These are phyloP conservation scores for Barbus barbus DNA, from an alignment of 2,113 vertebrate species.

Conservation along the genomic window DNA sequence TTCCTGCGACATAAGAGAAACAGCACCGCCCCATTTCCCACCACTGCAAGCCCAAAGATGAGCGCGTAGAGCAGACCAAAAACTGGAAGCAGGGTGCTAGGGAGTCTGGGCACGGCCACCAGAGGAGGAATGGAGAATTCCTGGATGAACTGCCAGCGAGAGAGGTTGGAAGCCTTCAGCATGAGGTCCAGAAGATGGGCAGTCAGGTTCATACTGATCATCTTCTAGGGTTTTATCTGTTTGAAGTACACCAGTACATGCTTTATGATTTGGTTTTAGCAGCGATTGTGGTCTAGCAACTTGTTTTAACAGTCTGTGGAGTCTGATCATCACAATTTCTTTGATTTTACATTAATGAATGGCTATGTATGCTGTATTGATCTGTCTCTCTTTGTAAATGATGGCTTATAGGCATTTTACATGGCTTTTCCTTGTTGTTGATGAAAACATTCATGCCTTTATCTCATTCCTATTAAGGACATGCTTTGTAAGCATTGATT, in stretches of 20 bases:
- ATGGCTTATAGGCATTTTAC: background rate
- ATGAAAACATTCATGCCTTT: background rate
- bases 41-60: constrained; percentile 58
- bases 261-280: background rate
- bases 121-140: constrained; percentile 55
- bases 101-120: constrained; percentile 57
- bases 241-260: background rate
- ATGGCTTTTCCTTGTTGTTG: background rate
- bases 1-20: constrained; percentile 56
- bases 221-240: background rate
- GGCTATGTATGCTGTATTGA: background rate
- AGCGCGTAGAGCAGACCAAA: constrained; percentile 56
- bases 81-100: constrained; percentile 46
- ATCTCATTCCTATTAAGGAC: background rate
- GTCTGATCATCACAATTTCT: background rate
- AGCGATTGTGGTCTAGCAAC: background rate
- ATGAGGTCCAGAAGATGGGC: constrained; percentile 51
- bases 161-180: constrained; percentile 57
- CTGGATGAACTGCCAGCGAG: constrained; percentile 60
- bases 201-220: constrained; percentile 57
- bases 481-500: background rate
- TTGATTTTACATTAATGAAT: background rate
- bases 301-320: background rate
- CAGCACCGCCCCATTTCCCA: constrained; percentile 54
- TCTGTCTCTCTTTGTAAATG: background rate